Base-by-base conservation (phyloP, 37 sponge, comb jelly and placozoan species). In the Cladorhizidae sp. region DNA sequence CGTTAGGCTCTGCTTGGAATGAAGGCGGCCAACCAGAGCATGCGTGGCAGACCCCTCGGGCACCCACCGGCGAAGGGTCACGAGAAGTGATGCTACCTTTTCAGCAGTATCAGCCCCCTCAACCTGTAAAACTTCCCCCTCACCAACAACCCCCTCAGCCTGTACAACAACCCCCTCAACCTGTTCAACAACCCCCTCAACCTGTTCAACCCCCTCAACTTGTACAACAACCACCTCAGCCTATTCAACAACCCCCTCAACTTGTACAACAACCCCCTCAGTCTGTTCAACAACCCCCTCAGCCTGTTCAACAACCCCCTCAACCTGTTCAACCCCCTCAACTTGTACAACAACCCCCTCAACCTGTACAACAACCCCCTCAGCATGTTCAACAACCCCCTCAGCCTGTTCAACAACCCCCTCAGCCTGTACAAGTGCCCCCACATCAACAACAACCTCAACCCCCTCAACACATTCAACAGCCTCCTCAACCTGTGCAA, bases 401-500 rank as follows among this genome's bases (percentile, higher is more conserved):
- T 56, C 11, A 75, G 1, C 5, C 1, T 1, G 61, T 15, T 0
- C 23, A 76, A 17, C 36, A 5, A 3, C 18, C 37, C 18, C 17
- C 35, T 36, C 67, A 67, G 36, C 67, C 38, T 7, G 17, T 23
- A 71, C 71, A 71, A 71, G 5, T 36, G 7, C 45, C n/a, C 25
- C n/a, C 42, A 6, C 71, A 7, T 2, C 69, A 33, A 35, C 37
- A 33, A 14, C 69, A 71, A 43, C 49, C 33, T 41, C 15, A 2
- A 17, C n/a, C 42, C 41, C 2, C 21, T 8, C 3, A 36, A 14
- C 45, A 3, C 8, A 18, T 40, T 5, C 59, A 49, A 28, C 70
- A 71, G 40, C 45, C 11, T 0, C 38, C 59, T 33, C 83, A 72
- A n/a, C 50, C 37, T 14, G 32, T 58, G 12, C 83, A 40, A 57